Base-by-base conservation (phyloP, 2,113 vertebrate species). In the Otus sunia region DNA sequence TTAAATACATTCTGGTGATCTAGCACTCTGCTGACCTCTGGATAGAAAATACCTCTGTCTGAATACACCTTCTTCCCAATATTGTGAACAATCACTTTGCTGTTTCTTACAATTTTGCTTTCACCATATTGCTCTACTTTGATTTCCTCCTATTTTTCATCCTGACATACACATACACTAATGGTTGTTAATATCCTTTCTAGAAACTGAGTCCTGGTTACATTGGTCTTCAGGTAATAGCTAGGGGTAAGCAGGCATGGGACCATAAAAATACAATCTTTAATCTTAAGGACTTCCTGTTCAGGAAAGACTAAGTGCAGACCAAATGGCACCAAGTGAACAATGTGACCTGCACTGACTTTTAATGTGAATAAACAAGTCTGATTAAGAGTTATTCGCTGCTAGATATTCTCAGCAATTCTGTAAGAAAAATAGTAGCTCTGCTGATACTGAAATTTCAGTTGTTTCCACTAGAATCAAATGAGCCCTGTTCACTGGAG, bases 241-340 rank as follows among this genome's bases (percentile, higher is more conserved):
- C 83, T 76, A 81, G 69, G 73, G 56, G 78, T 81, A 97, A 81
- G 96, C 90, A 96, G 97, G 60, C 97, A 90, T 74, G 92, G 92
- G 91, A 97, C 94, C 96, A 97, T 98, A 98, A 97, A 98, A 98
- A 97, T 94, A 97, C 77, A 97, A 96, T 97, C 97, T 98, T 97
- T 97, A 96, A 98, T 98, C 98, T 98, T 97, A 98, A 98, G 97
- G 95, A 98, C 98, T 98, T 98, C 98, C 98, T 96, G 97, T 95
- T 93, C 97, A 94, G 97, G 97, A 97, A 97, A 82, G 96, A 88
- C 68, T 97, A 95, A 93, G 92, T 90, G 96, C 97, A 98, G 98
- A 98, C 98, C 96, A 85, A 97, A 95, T 21, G 98, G 98, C 98
- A 98, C 97, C 98, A 96, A 83, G 94, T 3, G 15, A 96, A 81